Evolutionary conservation across 2,888 invertebrate genomes (phyloP), one percentile per base, ranked within the genome.

Genomic region (Phragmatobia fuliginosa): DNA sequence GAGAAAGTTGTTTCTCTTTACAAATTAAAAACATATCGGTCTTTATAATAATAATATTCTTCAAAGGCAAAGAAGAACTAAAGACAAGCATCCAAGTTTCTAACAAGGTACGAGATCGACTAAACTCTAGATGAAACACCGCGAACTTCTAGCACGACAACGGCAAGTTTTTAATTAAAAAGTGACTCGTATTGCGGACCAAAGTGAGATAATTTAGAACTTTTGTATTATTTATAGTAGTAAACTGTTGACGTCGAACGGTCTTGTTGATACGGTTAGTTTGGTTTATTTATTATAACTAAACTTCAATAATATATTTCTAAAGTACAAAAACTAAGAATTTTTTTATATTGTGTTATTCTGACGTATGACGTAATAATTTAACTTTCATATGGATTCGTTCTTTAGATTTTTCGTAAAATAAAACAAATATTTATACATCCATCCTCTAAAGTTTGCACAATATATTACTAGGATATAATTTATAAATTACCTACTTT

Each of bases 81-180:
- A 81, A 83, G 78, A 78, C 78, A 66, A 77, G 80, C 88, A 85
- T 88, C 88, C 89, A 93, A 93, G 87, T 93, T 93, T 84, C 87
- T 92, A 92, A 92, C 90, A 86, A 92, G 85, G 78, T 84, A 83
- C 80, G 81, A 80, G 77, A 66, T 71, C 79, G 77, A 82, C 85
- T 87, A 84, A 86, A 85, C 87, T 86, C 82, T 74, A 83, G 86
- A 87, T 89, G 85, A 87, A 87, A 86, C 84, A 81, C 73, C 66
- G 71, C 70, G 69, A 85, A 90, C 84, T 87, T 85, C 45, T 67
- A 74, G 77, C 79, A 79, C 78, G 86, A 89, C 88, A 89, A 91
- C 90, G 89, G 87, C 79, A 78, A 89, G 87, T 89, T 92, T 92
- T 92, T 92, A 92, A 92, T 92, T 92, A 92, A 92, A 91, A 91